Evolutionary conservation across 1,140 invertebrate species (phyloP).

Genomic region (Nasonia giraulti): DNA sequence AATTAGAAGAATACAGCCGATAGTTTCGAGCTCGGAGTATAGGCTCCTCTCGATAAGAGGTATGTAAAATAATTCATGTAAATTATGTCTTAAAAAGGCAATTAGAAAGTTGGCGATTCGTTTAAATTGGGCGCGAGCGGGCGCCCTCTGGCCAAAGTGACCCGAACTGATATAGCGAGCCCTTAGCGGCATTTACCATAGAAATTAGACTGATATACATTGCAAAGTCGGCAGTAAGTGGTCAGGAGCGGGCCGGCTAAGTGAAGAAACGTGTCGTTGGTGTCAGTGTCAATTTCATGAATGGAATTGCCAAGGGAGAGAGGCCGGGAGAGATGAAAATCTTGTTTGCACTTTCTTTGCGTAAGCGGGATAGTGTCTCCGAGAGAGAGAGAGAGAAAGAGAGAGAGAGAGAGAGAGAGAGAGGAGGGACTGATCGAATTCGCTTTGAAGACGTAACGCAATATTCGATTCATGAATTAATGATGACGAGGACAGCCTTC

Average conservation of each 20-base stretch:
- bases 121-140: constrained; percentile 10
- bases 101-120: constrained; percentile 43
- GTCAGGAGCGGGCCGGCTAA: constrained; percentile 41
- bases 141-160: constrained; percentile 5
- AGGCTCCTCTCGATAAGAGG: background rate
- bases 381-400: background rate
- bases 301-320: constrained; percentile 25
- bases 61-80: constrained; percentile 39
- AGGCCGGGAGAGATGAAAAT: constrained; percentile 28
- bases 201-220: constrained; percentile 51
- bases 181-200: constrained; percentile 42
- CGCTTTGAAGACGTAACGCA: constrained; percentile 21
- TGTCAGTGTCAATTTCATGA: constrained; percentile 47
- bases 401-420: background rate
- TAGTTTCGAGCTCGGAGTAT: background rate
- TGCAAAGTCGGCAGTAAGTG: constrained; percentile 51
- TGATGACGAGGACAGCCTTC: background rate
- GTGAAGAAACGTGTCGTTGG: constrained; percentile 52
- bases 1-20: background rate
- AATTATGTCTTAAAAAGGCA: constrained; percentile 44
- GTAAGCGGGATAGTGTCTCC: constrained; percentile 26
- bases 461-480: constrained; percentile 45
- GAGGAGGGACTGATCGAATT: constrained; percentile 31
- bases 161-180: background rate
- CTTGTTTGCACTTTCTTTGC: constrained; percentile 50